Evolutionary conservation across 2,888 invertebrate genomes (phyloP), one percentile per base, ranked within the genome.

Genomic region (Chalcis sispes): DNA sequence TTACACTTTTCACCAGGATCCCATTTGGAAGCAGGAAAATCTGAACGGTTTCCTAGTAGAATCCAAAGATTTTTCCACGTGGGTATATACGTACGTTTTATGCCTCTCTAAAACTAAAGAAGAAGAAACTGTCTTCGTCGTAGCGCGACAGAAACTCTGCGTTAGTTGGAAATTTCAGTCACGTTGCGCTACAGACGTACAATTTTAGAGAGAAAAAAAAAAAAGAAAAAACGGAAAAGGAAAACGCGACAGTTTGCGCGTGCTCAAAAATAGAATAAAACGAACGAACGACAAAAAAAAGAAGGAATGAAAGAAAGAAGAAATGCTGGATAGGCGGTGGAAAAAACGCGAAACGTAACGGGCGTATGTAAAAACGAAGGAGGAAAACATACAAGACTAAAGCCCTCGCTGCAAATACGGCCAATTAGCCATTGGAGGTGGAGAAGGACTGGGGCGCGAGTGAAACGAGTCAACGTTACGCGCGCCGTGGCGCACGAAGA

Each of bases 371-470:
- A n/a, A n/a, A n/a, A n/a, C n/a, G n/a, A n/a, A n/a, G n/a, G n/a
- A n/a, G n/a, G n/a, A n/a, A n/a, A n/a, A n/a, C n/a, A n/a, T n/a
- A n/a, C n/a, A n/a, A n/a, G n/a, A n/a, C 42, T 7, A 10, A 4
- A 52, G 36, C 18, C 5, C 48, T 58, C 59, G 48, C 56, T 18
- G 72, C 65, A 72, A 66, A 58, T 48, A 59, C 18, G 72, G 58
- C 65, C 72, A 72, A 72, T 72, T 65, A 72, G 72, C 36, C 32
- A 23, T 3, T 36, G 70, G 59, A 54, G 54, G 32, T 62, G 36
- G 20, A 52, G 54, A 54, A n/a, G n/a, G n/a, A n/a, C n/a, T n/a
- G n/a, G n/a, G 18, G 56, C n/a, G 29, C 29, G 13, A 59, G 62
- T 25, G 52, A 27, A 71, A 52, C 61, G 27, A 15, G 59, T 59